Evolutionary conservation across 37 sponge, comb jelly and placozoan species (phyloP), one percentile per base, ranked within the genome.

Genomic region (Agelas oroides): DNA sequence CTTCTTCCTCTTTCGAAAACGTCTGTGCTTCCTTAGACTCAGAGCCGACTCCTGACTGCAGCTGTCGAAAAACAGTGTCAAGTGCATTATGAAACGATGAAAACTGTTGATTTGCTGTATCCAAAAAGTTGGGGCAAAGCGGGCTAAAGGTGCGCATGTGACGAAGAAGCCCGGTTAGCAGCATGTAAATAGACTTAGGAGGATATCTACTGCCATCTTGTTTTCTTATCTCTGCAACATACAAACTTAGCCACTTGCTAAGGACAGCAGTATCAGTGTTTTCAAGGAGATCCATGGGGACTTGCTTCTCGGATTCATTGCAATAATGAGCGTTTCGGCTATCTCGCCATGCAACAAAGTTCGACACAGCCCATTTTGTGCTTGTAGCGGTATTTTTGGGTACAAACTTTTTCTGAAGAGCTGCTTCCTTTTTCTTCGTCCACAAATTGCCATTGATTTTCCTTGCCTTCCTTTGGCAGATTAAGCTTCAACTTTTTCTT

Each of bases 301-400:
- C 59, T 37, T 61, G 34, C 11, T 59, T 17, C 34, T 57, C 36
- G 2, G 61, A 64, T 28, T 70, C 41, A 70, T 28, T 36, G 38
- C 21, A 5, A 59, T 60, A 77, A 5, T 13, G 5, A 17, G 12
- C 21, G 21, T 77, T 77, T 11, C 78, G 60, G 13, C 52, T 41
- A 25, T 32, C 16, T 31, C 78, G 36, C 78, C 78, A 77, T 5
- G 37, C 16, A 31, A 60, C 78, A 27, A 59, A 77, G 35, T 77
- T 77, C 16, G 39, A 77, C 21, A 35, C 63, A 62, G n/a, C n/a
- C n/a, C n/a, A n/a, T n/a, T n/a, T n/a, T n/a, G n/a, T n/a, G n/a
- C n/a, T n/a, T n/a, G n/a, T 64, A 62, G 40, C 61, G n/a, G 63
- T 77, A 40, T 77, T 77, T 20, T 75, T 55, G 28, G 76, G 76